Conservation (phyloP, 2,113 vertebrate genomes). For the Xerus inauris region DNA sequence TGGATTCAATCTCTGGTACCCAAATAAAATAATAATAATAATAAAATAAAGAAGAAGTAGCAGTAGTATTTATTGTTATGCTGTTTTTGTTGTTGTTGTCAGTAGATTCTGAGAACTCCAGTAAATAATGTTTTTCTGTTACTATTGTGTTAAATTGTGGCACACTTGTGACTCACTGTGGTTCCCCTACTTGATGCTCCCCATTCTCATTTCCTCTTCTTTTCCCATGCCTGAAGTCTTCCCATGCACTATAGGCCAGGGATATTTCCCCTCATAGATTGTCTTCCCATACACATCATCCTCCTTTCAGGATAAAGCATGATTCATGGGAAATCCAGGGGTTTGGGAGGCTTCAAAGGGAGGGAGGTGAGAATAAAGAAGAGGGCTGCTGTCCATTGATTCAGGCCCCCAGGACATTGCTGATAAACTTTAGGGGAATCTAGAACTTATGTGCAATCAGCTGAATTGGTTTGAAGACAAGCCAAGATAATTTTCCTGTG, state of each 20-base stretch:
- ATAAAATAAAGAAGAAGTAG: background rate
- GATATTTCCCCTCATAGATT: background rate
- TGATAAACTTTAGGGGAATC: background rate
- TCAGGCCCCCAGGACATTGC: background rate
- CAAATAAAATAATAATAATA: too few relatives aligned
- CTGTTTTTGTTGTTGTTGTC: background rate
- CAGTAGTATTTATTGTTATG: background rate
- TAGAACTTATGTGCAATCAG: background rate
- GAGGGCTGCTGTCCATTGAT: fast-evolving
- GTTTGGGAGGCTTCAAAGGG: background rate
- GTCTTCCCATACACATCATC: background rate
- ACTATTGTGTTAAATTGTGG: background rate
- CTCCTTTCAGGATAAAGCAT: background rate
- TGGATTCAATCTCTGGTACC: too few relatives aligned
- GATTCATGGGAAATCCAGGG: background rate
- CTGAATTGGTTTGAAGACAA: background rate
- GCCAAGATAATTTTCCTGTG: background rate
- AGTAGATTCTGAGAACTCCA: slow-evolving; percentile 48
- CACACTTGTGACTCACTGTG: background rate
- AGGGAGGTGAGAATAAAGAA: background rate
- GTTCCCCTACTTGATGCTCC: background rate
- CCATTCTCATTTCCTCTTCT: background rate
- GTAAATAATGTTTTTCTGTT: slow-evolving; percentile 3
- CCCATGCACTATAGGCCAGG: background rate
- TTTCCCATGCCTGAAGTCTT: background rate